Conservation (phyloP, 35 echinoderm and acorn worm species). For the Stichopus chloronotus region DNA sequence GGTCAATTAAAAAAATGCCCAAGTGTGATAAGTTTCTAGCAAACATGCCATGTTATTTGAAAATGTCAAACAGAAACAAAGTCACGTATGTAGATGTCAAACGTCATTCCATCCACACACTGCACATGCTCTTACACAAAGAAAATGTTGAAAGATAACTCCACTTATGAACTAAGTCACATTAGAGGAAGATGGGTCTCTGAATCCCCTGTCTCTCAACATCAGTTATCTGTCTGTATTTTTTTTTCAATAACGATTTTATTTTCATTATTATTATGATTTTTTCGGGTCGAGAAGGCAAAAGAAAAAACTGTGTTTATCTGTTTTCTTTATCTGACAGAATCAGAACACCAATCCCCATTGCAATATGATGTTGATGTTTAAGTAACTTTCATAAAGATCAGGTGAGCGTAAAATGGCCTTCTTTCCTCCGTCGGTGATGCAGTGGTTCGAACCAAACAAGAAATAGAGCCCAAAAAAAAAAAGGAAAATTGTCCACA, state of each 20-base stretch:
- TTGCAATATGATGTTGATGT: background rate
- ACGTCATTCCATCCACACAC: no score
- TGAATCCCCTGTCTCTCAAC: no score
- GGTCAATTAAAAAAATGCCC: no score
- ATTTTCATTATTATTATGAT: background rate
- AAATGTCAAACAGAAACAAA: background rate
- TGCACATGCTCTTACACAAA: no score
- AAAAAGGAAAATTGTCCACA: background rate
- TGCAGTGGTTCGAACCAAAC: background rate
- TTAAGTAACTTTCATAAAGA: background rate
- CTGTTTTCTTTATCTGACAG: background rate
- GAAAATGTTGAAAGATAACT: no score
- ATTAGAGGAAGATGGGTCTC: no score
- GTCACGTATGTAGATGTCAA: background rate
- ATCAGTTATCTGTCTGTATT: no score
- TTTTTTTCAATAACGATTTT: background rate
- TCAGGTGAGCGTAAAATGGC: constrained; percentile 7
- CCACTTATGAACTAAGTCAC: no score
- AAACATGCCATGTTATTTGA: background rate
- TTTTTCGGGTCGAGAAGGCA: background rate
- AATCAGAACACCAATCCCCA: background rate
- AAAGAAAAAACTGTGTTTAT: background rate
- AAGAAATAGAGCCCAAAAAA: background rate
- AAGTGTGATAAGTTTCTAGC: background rate
- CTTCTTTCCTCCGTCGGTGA: background rate